Conservation (phyloP, 2,113 vertebrate species). For the Nannospalax galili region DNA sequence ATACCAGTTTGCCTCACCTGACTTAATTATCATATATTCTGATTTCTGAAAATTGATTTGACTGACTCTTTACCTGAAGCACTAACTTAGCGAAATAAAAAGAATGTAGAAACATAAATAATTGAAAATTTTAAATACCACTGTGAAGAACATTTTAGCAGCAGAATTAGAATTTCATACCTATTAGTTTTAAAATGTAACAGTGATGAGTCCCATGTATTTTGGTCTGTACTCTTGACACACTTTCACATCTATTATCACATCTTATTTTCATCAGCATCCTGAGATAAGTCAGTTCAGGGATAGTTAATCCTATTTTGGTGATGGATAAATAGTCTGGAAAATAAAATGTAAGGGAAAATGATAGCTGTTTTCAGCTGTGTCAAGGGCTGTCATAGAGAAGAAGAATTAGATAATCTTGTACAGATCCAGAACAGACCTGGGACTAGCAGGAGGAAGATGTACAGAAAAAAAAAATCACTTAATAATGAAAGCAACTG, state of each 20-base stretch:
- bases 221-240: slow-evolving; percentile 56
- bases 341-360: slow-evolving; percentile 70
- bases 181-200: slow-evolving; percentile 40
- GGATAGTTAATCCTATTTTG: slow-evolving; percentile 42
- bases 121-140: not conserved
- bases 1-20: not conserved
- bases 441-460: not conserved
- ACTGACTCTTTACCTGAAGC: not conserved
- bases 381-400: slow-evolving; percentile 48
- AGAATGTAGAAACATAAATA: not conserved
- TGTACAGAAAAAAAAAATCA: slow-evolving; percentile 6
- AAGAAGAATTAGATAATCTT: slow-evolving; percentile 63
- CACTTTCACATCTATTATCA: slow-evolving; percentile 53
- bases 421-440: not conserved
- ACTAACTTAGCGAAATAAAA: slow-evolving; percentile 7
- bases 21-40: slow-evolving; percentile 11
- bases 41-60: not conserved
- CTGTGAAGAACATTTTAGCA: slow-evolving; percentile 18
- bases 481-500: not conserved
- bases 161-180: slow-evolving; percentile 21
- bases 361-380: slow-evolving; percentile 31
- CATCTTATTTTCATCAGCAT: slow-evolving; percentile 40
- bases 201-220: not conserved
- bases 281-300: not conserved
- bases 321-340: slow-evolving; percentile 49